Evolutionary conservation across 2,113 vertebrate species (phyloP), one percentile per base, ranked within the genome.

Genomic region (Pachypanchax playfairii): DNA sequence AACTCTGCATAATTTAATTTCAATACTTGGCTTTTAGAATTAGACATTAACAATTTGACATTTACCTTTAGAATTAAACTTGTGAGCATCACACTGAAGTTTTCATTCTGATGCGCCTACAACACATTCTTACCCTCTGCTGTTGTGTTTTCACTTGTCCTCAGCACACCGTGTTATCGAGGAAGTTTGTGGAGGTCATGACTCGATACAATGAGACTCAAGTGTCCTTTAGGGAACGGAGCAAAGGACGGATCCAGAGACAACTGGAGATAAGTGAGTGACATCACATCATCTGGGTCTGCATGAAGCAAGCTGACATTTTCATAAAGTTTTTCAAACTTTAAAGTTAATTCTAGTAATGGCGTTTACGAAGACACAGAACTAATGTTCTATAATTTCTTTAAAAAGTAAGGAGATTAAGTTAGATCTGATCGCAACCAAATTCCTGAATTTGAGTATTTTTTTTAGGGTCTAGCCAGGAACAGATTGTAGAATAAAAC

Each of bases 121-220:
- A 48, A 26, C 28, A 51, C 31, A 42, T 73, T 68, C 15, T 44
- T 43, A 58, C 6, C 2, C 22, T 48, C 14, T 50, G 29, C 42
- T 31, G 18, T 47, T 48, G 6, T 70, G 14, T 59, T 70, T 54
- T 46, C 28, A 9, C 44, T 56, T 31, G 10, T 64, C 62, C 46
- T 31, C 73, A 99, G 97, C 93, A 98, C 73, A 92, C 93, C 0
- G 94, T 97, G 1, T 88, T 98, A 33, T 94, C 95, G 20, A 93
- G 94, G 73, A 96, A 95, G 89, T 98, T 99, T 84, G 96, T 95
- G 87, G 96, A 97, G 35, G 95, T 95, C 58, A 99, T 99, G 97
- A 96, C 94, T 0, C 91, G 90, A 31, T 99, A 97, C 84, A 99
- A 97, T 0, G 91, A 94, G 79, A 96, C 94, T 0, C 97, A 99